Base-by-base conservation (phyloP, 2,888 invertebrate genomes). In the Stramonita haemastoma region DNA sequence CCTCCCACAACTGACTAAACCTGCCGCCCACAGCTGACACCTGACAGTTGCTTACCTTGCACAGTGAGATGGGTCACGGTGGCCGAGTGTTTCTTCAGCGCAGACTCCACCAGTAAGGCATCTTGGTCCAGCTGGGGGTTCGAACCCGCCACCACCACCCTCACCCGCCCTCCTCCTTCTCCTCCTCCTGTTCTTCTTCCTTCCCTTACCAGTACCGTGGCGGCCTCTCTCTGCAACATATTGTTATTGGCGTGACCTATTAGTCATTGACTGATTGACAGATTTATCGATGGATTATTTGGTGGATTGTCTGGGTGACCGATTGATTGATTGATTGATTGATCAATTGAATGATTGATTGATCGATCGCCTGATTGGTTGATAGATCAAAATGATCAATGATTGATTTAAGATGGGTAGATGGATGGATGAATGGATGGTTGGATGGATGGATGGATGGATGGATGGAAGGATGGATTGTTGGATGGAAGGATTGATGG, bases 91-190 rank as follows among this genome's bases (percentile, higher is more conserved):
- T 83, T 85, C 56, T 57, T 22, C 11, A 88, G 83, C 17, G 89
- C 85, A 19, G 85, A 85, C 56, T 89, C 85, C 85, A 85, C 88
- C 83, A 88, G 46, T n/a, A 66, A n/a, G 17, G 73, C 84, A 57
- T 89, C 73, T 17, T 56, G 84, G 13, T 83, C 32, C 46, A 66
- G 84, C 19, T 34, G 46, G 26, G 89, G 85, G 46, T 56, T 84
- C n/a, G 85, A 84, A 70, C 89, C 85, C 32, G 46, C 70, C n/a
- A 85, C 73, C 85, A 89, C 85, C 56, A 89, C 73, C n/a, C 29
- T 83, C 70, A 89, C 19, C 32, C 36, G 32, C n/a, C 79, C 57
- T 6, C 66, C 60, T 13, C 17, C 32, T 32, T 29, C n/a, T n/a
- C 57, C 11, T n/a, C 83, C 2, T 11, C 34, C 56, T 17, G 57